Evolutionary conservation across 2,113 vertebrate genomes (phyloP).

Genomic region (Lepus americanus): DNA sequence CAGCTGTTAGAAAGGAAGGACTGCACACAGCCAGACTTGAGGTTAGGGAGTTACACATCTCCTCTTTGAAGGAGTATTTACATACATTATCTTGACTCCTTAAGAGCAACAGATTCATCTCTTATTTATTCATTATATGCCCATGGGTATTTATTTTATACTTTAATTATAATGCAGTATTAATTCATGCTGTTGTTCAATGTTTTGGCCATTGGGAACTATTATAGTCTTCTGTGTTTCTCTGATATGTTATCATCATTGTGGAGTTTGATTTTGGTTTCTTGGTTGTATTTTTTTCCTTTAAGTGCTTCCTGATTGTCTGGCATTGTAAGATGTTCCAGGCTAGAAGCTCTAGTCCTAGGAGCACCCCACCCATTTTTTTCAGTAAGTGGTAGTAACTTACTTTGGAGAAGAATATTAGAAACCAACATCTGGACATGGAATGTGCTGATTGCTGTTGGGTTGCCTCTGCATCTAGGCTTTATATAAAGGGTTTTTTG

Average conservation of each 20-base stretch:
- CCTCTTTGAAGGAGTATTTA: background rate
- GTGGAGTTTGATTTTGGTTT: background rate
- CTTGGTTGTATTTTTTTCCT: background rate
- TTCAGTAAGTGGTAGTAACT: background rate
- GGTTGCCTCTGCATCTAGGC: background rate
- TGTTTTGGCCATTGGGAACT: background rate
- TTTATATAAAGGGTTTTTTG: background rate
- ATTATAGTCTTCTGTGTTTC: background rate
- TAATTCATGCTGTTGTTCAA: background rate
- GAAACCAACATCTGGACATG: background rate
- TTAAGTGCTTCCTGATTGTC: background rate
- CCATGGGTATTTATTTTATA: background rate
- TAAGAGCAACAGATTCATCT: background rate
- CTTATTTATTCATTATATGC: background rate
- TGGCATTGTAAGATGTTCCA: background rate
- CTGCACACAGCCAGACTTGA: fast-evolving
- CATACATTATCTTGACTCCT: background rate
- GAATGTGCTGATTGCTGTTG: background rate
- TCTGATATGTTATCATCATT: background rate
- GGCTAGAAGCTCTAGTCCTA: background rate
- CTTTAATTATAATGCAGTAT: background rate
- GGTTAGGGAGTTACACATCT: background rate
- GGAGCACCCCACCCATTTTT: background rate
- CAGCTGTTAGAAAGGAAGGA: background rate
- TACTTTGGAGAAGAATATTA: background rate